These are phyloP conservation scores for Diploscapter pachys DNA, from an alignment of 1,140 invertebrate genomes.

Conservation along the genomic window DNA sequence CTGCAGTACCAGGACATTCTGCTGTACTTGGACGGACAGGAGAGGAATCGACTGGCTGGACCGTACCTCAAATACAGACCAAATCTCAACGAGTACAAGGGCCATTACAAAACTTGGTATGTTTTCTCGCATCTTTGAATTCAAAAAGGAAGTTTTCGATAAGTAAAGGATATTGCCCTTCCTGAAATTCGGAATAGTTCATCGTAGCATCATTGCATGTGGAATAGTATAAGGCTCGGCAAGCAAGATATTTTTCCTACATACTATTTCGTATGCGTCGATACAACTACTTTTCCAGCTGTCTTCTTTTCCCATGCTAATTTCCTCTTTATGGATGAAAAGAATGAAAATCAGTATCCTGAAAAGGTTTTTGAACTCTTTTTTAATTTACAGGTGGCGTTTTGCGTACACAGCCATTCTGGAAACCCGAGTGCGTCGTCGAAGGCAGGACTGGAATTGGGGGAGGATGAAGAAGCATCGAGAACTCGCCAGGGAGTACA, in stretches of 20 bases:
- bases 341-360: no score
- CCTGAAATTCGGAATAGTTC: not conserved
- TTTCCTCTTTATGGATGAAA: not conserved
- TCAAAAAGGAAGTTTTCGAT: no score
- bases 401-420: slow-evolving; percentile 83
- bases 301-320: not conserved
- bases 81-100: slow-evolving; percentile 69
- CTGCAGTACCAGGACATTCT: slow-evolving; percentile 80
- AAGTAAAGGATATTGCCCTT: not conserved
- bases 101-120: slow-evolving; percentile 77
- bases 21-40: slow-evolving; percentile 77
- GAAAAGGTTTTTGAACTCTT: not conserved
- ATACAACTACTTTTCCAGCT: not conserved
- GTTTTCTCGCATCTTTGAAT: slow-evolving; percentile 16
- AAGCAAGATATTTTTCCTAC: no score
- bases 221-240: no score
- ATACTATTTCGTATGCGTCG: no score
- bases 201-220: not conserved
- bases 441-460: slow-evolving; percentile 84
- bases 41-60: slow-evolving; percentile 74
- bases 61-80: slow-evolving; percentile 80
- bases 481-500: slow-evolving; percentile 66
- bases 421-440: slow-evolving; percentile 74
- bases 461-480: slow-evolving; percentile 77
- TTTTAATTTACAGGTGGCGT: slow-evolving; percentile 71